Base-by-base conservation (phyloP, 2,113 vertebrate species). In the Athene noctua region DNA sequence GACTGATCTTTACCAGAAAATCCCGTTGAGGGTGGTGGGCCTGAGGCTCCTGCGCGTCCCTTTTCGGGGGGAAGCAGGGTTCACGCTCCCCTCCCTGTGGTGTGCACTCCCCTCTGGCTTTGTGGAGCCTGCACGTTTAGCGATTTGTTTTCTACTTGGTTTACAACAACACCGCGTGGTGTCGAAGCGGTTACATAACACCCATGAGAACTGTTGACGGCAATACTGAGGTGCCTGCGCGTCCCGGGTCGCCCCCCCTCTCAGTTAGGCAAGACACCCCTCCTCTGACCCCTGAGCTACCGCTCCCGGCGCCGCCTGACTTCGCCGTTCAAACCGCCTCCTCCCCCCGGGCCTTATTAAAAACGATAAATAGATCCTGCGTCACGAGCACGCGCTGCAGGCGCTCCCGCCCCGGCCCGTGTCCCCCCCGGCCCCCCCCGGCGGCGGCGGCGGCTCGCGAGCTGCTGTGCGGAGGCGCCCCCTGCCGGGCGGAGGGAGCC, bases 81-180 rank as follows among this genome's bases (percentile, higher is more conserved):
- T 46, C 44, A 46, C 44, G 9, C 40, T 40, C 40, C 26, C 52
- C 19, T 8, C 22, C 13, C 55, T 8, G 23, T 4, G 9, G 21
- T 3, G 14, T 15, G 15, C 8, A 2, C 16, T 13, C 11, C 10
- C 6, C 32, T 6, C 20, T 0, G 7, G 7, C 68, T 36, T 3
- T 3, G 16, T 7, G 13, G 3, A 4, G 34, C 20, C 32, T 21
- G 4, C 6, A 2, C 27, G 0, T 1, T 55, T 8, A 2, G 26
- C 1, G 4, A 9, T 26, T 26, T 27, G 22, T 54, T 38, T 44
- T 4, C 61, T 11, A 1, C 38, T 34, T 3, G 1, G 49, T 5
- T 65, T 5, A 21, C 42, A 13, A 23, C 65, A 16, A 6, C 8
- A 13, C 51, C 6, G 54, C 12, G 32, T 19, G 21, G 49, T 7